phyloP scores from a whole-genome alignment of 2,113 vertebrate species.

The Rhabdornis inornatus region DNA sequence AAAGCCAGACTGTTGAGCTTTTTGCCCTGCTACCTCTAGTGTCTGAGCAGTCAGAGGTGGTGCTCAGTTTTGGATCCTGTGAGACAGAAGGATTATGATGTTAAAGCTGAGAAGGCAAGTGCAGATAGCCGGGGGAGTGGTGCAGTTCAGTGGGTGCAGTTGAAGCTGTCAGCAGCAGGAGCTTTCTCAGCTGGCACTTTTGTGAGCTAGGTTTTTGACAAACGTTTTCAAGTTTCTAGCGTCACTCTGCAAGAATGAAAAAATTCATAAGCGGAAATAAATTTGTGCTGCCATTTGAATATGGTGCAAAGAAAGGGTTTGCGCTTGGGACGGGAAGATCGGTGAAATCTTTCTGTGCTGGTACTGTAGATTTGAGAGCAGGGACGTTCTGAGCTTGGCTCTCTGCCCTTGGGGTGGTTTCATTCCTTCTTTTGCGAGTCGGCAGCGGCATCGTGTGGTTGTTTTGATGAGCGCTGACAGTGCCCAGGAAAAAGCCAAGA shows the following conservation, averaged over 20 bases:
- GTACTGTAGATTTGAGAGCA: accelerated
- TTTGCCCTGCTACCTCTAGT: background rate
- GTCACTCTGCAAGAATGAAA: background rate
- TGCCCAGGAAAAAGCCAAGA: accelerated
- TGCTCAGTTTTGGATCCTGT: background rate
- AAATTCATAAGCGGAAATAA: accelerated
- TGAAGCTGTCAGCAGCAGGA: background rate
- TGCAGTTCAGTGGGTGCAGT: background rate
- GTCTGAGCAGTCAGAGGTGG: background rate
- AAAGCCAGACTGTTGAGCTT: background rate
- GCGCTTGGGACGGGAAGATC: no score
- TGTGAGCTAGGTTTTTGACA: background rate
- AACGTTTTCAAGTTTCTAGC: background rate
- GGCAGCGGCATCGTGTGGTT: background rate
- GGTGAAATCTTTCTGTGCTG: accelerated
- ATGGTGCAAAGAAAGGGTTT: background rate
- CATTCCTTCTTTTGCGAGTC: accelerated
- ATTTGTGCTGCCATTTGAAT: background rate
- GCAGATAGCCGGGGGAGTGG: background rate
- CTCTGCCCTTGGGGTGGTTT: background rate
- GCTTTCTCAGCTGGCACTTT: background rate
- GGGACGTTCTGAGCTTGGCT: background rate
- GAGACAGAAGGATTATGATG: background rate
- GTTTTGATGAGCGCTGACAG: accelerated
- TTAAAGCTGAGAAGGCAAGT: background rate